Evolutionary conservation across 2,113 vertebrate species (phyloP).

Genomic region (Poecile atricapillus): DNA sequence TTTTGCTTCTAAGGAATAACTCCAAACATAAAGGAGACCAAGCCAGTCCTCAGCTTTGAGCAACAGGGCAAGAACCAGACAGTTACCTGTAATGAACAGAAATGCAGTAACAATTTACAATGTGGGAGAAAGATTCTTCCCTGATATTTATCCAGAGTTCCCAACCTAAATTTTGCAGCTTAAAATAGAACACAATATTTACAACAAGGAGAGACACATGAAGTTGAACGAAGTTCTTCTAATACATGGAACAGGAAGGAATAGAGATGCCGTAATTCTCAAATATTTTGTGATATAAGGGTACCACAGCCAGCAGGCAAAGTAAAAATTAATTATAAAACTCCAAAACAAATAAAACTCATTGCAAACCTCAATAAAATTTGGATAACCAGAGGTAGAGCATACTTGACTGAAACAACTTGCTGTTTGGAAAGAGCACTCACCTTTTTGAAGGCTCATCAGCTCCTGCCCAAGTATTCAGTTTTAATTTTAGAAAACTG

Average conservation of each 20-base stretch:
- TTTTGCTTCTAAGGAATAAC: neutral
- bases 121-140: neutral
- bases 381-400: neutral
- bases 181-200: neutral
- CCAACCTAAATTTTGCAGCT: neutral
- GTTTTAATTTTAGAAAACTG: neutral
- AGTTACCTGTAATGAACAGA: neutral
- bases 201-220: neutral
- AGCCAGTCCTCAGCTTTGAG: neutral
- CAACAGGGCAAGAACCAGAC: neutral
- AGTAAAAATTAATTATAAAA: neutral
- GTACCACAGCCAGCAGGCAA: neutral
- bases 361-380: neutral
- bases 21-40: neutral
- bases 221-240: neutral
- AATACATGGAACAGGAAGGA: neutral
- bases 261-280: neutral
- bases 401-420: neutral
- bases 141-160: neutral
- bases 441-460: neutral
- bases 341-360: rapidly evolving
- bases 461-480: neutral
- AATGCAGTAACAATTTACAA: neutral
- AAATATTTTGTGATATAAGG: neutral
- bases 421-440: neutral